Conservation (phyloP, 2,113 vertebrate genomes). For the Sphaerodactylus townsendi region DNA sequence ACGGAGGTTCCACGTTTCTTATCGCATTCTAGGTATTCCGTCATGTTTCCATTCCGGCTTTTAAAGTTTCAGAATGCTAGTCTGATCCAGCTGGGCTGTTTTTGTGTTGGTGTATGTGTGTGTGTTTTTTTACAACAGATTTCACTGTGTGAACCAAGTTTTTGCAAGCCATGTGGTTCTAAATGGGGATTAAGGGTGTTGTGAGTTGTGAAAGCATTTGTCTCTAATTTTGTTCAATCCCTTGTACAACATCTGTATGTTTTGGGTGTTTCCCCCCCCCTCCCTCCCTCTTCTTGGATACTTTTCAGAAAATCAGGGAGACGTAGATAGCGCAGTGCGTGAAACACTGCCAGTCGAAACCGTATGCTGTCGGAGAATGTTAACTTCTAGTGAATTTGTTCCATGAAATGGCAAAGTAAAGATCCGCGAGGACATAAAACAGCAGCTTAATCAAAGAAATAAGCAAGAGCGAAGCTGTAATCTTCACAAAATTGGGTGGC, state of each 20-base stretch:
- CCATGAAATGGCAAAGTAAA: constrained; percentile 58
- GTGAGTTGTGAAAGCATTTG: constrained; percentile 24
- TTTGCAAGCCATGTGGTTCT: neutral
- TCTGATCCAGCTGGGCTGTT: neutral
- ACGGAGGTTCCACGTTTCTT: no score
- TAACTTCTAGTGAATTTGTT: constrained; percentile 68
- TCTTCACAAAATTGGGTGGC: constrained; percentile 57
- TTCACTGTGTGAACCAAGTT: neutral
- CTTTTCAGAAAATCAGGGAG: constrained; percentile 48
- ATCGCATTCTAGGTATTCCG: no score
- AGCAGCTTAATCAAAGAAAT: constrained; percentile 77
- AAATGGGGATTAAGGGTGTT: constrained; percentile 28
- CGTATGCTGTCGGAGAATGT: constrained; percentile 54
- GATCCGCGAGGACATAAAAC: constrained; percentile 75
- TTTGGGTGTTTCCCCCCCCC: neutral
- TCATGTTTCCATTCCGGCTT: no score
- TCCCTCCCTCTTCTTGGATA: neutral
- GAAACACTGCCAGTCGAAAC: constrained; percentile 60
- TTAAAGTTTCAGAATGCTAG: no score
- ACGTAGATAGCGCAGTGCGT: constrained; percentile 51
- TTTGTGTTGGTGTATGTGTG: neutral
- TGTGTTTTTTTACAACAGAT: neutral
- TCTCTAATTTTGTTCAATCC: constrained; percentile 49
- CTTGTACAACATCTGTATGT: constrained; percentile 52
- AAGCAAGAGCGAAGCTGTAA: constrained; percentile 76